Percentiles rank a stretch among this genome's conserved stretches.
Conservation (phyloP, 2,113 vertebrate species). For the Apeltes quadracus region DNA sequence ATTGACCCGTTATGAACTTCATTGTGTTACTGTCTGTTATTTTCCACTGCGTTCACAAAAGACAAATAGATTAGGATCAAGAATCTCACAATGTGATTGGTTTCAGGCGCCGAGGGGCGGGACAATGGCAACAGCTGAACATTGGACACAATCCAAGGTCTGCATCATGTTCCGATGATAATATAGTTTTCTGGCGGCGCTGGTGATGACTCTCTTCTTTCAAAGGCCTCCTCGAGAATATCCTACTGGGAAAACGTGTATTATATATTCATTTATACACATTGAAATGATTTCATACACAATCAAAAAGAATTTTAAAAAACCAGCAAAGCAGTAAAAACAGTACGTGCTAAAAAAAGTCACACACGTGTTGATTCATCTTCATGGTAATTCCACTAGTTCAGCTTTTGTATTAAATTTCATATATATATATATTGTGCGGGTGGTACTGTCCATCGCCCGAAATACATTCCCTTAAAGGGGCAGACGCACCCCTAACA, state of each 20-base stretch:
- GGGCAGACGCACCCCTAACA: conserved; percentile 12
- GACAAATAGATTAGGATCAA: neutral
- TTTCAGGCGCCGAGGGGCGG: neutral
- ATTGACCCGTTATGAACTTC: no score
- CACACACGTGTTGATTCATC: conserved; percentile 24
- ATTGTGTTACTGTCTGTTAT: neutral
- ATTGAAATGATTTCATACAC: neutral
- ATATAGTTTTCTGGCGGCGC: neutral
- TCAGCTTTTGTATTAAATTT: conserved; percentile 34
- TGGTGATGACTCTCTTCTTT: neutral
- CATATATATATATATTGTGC: conserved; percentile 33
- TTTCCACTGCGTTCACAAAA: neutral
- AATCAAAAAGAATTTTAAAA: neutral
- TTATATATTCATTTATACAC: neutral
- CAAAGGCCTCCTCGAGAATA: neutral
- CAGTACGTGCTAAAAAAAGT: neutral
- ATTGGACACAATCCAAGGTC: neutral
- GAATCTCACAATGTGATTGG: neutral
- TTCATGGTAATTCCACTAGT: conserved; percentile 22
- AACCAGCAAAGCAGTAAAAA: neutral
- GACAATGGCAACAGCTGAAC: neutral
- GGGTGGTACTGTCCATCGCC: conserved; percentile 51
- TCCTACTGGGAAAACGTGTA: neutral
- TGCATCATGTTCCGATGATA: neutral
- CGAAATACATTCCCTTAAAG: conserved; percentile 40